Conservation (phyloP, 2,113 vertebrate genomes). For the Galeopterus variegatus region DNA sequence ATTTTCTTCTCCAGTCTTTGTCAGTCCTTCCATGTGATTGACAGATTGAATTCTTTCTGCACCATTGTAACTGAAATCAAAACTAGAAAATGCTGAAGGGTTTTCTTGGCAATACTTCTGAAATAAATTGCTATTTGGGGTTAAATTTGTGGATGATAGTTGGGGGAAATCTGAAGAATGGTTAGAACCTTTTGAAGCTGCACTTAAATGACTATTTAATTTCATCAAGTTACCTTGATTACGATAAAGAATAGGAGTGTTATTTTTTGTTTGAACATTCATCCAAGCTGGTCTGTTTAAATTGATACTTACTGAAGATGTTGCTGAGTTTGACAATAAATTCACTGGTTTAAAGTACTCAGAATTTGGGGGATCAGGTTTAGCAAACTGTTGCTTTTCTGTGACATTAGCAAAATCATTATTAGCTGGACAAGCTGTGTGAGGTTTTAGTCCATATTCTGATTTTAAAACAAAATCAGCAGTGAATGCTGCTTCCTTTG, state of each 20-base stretch:
- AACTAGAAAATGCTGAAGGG: conserved; percentile 82
- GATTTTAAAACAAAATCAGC: conserved; percentile 88
- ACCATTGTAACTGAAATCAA: conserved; percentile 84
- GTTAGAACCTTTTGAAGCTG: conserved; percentile 86
- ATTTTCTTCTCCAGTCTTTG: conserved; percentile 87
- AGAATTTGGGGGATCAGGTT: conserved; percentile 84
- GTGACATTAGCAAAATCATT: conserved; percentile 85
- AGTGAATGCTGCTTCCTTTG: conserved; percentile 87
- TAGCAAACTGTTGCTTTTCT: conserved; percentile 89
- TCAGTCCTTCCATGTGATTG: conserved; percentile 85
- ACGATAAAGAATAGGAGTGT: conserved; percentile 81
- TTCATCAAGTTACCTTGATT: conserved; percentile 87
- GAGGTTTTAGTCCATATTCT: conserved; percentile 88
- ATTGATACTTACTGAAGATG: conserved; percentile 79
- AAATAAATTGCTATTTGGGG: conserved; percentile 86
- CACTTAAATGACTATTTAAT: conserved; percentile 84
- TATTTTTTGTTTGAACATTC: conserved; percentile 85
- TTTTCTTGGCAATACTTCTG: conserved; percentile 89
- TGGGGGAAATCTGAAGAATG: conserved; percentile 86
- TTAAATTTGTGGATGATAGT: conserved; percentile 84
- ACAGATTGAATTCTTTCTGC: conserved; percentile 85
- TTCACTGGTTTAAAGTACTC: conserved; percentile 88
- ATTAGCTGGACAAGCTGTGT: conserved; percentile 84
- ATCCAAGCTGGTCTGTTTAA: conserved; percentile 87
- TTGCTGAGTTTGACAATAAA: conserved; percentile 81